These are phyloP conservation scores for Etheostoma nigrum DNA, from an alignment of 2,797 vertebrate species.

Conservation along the genomic window DNA sequence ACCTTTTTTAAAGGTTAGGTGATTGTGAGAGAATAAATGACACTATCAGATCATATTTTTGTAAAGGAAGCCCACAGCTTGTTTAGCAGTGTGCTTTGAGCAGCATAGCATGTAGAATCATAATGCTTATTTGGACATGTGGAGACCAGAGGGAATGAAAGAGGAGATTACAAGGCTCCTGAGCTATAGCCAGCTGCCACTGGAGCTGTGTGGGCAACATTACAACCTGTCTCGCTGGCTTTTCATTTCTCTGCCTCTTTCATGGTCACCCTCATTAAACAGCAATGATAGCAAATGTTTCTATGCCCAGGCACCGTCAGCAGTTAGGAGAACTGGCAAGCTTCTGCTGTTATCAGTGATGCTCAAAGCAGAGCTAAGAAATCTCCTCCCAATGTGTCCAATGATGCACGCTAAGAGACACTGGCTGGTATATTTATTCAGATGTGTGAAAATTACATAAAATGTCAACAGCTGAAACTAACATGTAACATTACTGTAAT, in stretches of 20 bases:
- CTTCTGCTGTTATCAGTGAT: slow-evolving; percentile 20
- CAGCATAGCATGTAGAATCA: slow-evolving; percentile 48
- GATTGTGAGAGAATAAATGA: not conserved
- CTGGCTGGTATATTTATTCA: not conserved
- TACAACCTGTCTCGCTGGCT: slow-evolving; percentile 50
- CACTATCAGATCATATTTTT: slow-evolving; percentile 18
- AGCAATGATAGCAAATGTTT: slow-evolving; percentile 49
- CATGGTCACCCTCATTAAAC: slow-evolving; percentile 66
- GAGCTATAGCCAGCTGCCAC: slow-evolving; percentile 74
- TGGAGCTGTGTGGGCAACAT: slow-evolving; percentile 65
- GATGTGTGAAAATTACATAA: not conserved
- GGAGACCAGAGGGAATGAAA: slow-evolving; percentile 63
- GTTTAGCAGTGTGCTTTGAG: slow-evolving; percentile 23
- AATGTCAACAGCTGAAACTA: not conserved
- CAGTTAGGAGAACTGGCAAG: slow-evolving; percentile 39
- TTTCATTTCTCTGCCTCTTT: slow-evolving; percentile 60
- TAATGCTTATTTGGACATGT: slow-evolving; percentile 60
- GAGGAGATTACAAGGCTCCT: slow-evolving; percentile 74
- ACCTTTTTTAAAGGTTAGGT: slow-evolving; percentile 6
- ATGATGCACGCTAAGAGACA: not conserved
- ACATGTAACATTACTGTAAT: not conserved
- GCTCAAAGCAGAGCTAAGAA: slow-evolving; percentile 30
- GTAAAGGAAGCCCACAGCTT: slow-evolving; percentile 10
- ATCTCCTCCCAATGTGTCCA: slow-evolving; percentile 20
- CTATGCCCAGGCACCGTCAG: slow-evolving; percentile 38